Evolutionary conservation across 2,888 invertebrate genomes (phyloP).

Genomic region (Panopea generosa): DNA sequence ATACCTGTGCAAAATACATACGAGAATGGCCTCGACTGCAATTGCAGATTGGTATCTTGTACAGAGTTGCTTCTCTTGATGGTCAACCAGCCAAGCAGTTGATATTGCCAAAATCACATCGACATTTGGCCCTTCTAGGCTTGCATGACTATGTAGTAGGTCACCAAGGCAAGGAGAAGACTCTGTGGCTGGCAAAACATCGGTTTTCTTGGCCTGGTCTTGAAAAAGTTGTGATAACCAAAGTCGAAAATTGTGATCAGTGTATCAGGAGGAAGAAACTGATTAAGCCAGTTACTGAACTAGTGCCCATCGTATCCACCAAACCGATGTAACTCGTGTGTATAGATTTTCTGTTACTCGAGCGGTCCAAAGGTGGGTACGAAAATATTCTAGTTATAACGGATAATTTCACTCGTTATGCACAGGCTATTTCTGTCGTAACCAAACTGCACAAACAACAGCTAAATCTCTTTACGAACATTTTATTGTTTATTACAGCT

Average conservation of each 20-base stretch:
- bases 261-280: background rate
- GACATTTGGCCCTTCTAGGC: constrained; percentile 6
- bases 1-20: constrained; percentile 13
- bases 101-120: background rate
- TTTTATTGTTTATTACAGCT: no score
- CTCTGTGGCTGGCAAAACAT: constrained; percentile 25
- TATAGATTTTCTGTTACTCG: constrained; percentile 43
- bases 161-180: constrained; percentile 24
- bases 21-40: constrained; percentile 5
- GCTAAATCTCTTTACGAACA: no score
- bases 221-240: background rate
- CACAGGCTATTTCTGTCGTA: no score
- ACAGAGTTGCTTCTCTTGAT: constrained; percentile 7
- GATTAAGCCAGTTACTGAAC: constrained; percentile 1
- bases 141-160: constrained; percentile 5
- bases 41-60: constrained; percentile 3
- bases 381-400: constrained; percentile 17
- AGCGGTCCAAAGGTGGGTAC: constrained; percentile 22
- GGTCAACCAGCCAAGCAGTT: constrained; percentile 15
- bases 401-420: constrained; percentile 21
- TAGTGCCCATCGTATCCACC: constrained; percentile 21
- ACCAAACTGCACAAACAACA: no score
- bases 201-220: constrained; percentile 15
- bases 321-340: constrained; percentile 46
- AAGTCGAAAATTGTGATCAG: background rate